Conservation (phyloP, 2,797 vertebrate species). For the Semotilus atromaculatus region DNA sequence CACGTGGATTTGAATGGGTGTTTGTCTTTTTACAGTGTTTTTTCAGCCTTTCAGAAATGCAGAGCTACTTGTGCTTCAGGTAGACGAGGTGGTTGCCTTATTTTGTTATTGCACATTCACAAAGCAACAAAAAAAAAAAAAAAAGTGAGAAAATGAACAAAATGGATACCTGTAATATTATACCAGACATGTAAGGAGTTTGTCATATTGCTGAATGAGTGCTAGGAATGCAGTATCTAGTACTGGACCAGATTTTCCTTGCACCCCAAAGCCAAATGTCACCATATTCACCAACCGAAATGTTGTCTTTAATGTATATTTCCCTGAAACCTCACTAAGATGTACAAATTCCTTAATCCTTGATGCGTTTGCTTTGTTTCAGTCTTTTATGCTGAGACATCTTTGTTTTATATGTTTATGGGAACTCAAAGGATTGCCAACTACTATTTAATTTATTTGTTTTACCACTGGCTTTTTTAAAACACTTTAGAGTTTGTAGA, state of each 20-base stretch:
- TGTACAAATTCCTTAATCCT: constrained; percentile 56
- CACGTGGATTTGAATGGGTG: constrained; percentile 18
- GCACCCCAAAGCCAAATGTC: constrained; percentile 63
- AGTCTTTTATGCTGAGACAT: constrained; percentile 50
- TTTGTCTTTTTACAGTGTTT: constrained; percentile 13
- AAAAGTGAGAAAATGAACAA: background rate
- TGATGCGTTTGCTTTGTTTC: constrained; percentile 58
- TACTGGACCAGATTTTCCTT: constrained; percentile 46
- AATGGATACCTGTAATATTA: background rate
- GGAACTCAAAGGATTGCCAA: constrained; percentile 41
- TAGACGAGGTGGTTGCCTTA: constrained; percentile 62
- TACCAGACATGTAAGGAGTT: background rate
- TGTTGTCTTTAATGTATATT: background rate
- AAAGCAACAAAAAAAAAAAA: background rate
- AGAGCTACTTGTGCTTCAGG: constrained; percentile 47
- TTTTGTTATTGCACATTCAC: constrained; percentile 46
- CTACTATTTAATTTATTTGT: constrained; percentile 64
- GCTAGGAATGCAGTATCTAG: background rate
- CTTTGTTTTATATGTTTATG: constrained; percentile 49
- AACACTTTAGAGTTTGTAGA: constrained; percentile 19
- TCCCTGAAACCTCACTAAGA: constrained; percentile 59
- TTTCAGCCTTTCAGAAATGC: constrained; percentile 36
- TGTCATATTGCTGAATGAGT: constrained; percentile 10
- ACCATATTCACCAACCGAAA: background rate
- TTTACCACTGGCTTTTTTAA: constrained; percentile 66